These are phyloP conservation scores for Amorpha juglandis DNA, from an alignment of 2,888 invertebrate genomes.

Conservation along the genomic window DNA sequence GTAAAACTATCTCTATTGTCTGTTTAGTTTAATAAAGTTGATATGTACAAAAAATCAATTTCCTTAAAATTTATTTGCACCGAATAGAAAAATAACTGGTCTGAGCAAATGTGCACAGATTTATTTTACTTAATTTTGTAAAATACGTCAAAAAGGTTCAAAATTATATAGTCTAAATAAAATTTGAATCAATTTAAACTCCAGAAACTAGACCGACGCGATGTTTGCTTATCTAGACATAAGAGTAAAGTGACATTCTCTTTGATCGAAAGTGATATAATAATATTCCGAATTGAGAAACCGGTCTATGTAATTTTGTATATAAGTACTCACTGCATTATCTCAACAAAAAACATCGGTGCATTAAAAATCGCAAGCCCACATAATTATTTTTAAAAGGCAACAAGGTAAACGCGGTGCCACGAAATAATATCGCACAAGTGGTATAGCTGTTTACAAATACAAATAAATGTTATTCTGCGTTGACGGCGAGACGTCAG, in stretches of 20 bases:
- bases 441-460: conserved; percentile 16
- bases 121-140: no score
- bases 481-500: conserved; percentile 11
- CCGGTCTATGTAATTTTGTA: not conserved
- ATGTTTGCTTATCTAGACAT: no score
- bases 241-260: not conserved
- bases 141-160: no score
- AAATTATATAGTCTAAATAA: no score
- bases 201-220: no score
- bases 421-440: not conserved
- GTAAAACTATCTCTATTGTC: no score
- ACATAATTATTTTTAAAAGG: not conserved
- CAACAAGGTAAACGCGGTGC: not conserved
- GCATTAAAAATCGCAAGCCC: not conserved
- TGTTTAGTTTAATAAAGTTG: no score
- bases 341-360: not conserved
- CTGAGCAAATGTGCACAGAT: no score
- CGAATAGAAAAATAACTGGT: no score
- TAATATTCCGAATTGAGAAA: not conserved
- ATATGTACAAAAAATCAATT: no score
- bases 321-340: not conserved
- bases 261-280: not conserved
- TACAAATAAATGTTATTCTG: conserved; percentile 9
- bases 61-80: no score
- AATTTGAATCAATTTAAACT: no score